Conservation (phyloP, 2,888 invertebrate genomes). For the Xylota segnis region DNA sequence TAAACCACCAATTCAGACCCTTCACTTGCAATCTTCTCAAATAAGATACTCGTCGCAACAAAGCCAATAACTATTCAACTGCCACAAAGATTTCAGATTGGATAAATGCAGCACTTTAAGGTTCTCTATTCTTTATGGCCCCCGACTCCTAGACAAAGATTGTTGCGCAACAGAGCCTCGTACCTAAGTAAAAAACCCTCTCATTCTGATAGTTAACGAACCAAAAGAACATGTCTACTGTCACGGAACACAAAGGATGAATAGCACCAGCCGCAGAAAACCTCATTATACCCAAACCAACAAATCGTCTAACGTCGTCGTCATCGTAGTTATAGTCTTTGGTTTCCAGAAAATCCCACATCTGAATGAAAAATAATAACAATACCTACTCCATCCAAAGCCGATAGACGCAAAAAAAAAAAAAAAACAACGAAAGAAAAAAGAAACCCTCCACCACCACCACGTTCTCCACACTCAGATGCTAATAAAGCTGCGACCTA, state of each 20-base stretch:
- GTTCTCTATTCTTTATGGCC: slow-evolving; percentile 39
- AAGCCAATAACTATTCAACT: slow-evolving; percentile 46
- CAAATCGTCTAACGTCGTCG: slow-evolving; percentile 30
- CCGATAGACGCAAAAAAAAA: slow-evolving; percentile 52
- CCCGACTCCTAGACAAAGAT: slow-evolving; percentile 23
- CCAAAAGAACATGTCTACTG: slow-evolving; percentile 68
- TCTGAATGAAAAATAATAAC: slow-evolving; percentile 70
- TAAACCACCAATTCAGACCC: slow-evolving; percentile 16
- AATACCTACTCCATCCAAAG: slow-evolving; percentile 53
- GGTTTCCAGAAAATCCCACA: slow-evolving; percentile 74
- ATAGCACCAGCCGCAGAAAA: slow-evolving; percentile 40
- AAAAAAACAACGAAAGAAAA: slow-evolving; percentile 18
- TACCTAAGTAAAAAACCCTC: slow-evolving; percentile 10
- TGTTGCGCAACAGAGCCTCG: slow-evolving; percentile 46
- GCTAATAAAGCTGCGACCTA: slow-evolving; percentile 77
- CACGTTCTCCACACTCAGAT: slow-evolving; percentile 68
- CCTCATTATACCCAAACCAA: slow-evolving; percentile 57
- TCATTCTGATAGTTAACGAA: slow-evolving; percentile 50
- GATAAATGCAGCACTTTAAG: slow-evolving; percentile 52
- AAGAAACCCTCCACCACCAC: slow-evolving; percentile 43
- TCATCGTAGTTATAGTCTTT: slow-evolving; percentile 38
- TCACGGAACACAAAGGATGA: slow-evolving; percentile 73
- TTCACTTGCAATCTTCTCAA: slow-evolving; percentile 29
- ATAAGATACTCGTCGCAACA: neutral
- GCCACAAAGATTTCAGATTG: slow-evolving; percentile 43